Evolutionary conservation across 2,797 vertebrate genomes (phyloP), one percentile per base, ranked within the genome.

Genomic region (Pseudopleuronectes americanus): DNA sequence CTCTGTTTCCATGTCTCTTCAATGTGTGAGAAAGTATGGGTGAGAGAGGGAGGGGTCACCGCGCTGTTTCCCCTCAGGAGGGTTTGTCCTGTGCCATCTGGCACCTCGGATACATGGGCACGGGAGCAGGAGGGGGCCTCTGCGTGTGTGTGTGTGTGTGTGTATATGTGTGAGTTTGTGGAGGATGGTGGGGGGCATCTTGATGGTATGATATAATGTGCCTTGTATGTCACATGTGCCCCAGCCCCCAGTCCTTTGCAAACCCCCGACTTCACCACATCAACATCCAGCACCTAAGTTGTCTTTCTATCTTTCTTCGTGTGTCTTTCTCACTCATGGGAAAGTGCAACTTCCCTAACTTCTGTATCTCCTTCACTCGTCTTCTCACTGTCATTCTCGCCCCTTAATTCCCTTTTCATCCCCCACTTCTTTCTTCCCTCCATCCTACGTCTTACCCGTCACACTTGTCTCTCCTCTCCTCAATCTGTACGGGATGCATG

Each of bases 71-170:
- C 88, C 89, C 92, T 88, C 77, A 82, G 89, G 90, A 93, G 89
- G 87, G 81, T 86, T 92, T 84, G 89, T 92, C 91, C 84, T 82
- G 78, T 92, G 92, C 93, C 93, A 94, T 93, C 93, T 93, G 92
- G 91, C 91, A 90, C 84, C 85, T 89, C 87, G 84, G 83, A 88
- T 80, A 81, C 76, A 85, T 84, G 86, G 90, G 89, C 89, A 89
- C 60, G 72, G 67, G 57, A 86, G 84, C 74, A 74, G 87, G 88
- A 84, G 80, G 67, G 84, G 80, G 84, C 77, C 33, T 48, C 22
- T 79, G 53, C 54, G 52, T 70, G 64, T 33, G 71, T 73, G 67
- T 66, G 70, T 70, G 72, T 68, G 68, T 54, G 62, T 57, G 61
- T 75, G 57, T 24, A 3, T 24, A 3, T 66, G 60, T 64, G 59